These are phyloP conservation scores for Pediacus dermestoides DNA, from an alignment of 2,888 invertebrate genomes.

Conservation along the genomic window DNA sequence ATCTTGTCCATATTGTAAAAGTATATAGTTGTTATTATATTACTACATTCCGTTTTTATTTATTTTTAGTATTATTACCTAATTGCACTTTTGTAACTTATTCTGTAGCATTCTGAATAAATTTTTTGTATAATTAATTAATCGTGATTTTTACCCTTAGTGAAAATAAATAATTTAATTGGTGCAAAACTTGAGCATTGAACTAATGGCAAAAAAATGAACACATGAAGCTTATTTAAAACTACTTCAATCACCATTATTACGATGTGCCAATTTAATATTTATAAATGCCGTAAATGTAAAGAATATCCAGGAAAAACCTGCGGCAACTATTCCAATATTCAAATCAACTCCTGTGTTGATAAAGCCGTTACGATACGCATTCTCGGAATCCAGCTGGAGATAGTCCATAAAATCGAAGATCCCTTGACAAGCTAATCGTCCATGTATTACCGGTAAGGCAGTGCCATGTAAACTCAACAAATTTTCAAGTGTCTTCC, in stretches of 20 bases:
- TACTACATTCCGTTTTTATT: conserved; percentile 42
- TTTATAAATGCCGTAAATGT: conserved; percentile 39
- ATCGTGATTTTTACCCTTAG: no score
- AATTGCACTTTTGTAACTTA: conserved; percentile 41
- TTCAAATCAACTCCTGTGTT: conserved; percentile 69
- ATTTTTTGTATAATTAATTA: no score
- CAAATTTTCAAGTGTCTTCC: conserved; percentile 61
- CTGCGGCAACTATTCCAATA: conserved; percentile 61
- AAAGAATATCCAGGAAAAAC: conserved; percentile 38
- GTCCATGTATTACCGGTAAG: conserved; percentile 59
- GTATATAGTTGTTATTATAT: no score
- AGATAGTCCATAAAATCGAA: conserved; percentile 83
- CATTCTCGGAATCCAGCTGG: conserved; percentile 62
- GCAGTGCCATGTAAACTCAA: conserved; percentile 57
- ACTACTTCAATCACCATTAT: no score
- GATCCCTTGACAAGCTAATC: conserved; percentile 69
- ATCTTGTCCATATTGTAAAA: conserved; percentile 19
- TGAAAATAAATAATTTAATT: no score
- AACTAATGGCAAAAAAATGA: no score
- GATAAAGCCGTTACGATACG: conserved; percentile 63
- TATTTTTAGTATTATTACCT: conserved; percentile 33
- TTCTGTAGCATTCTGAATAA: no score
- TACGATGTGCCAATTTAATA: conserved; percentile 33
- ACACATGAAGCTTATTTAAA: no score
- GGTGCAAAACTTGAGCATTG: no score